A percentile compares a stretch with the other conserved stretches of the same genome.
Evolutionary conservation across 2,797 vertebrate species (phyloP).

Genomic region (Babyrousa celebensis): DNA sequence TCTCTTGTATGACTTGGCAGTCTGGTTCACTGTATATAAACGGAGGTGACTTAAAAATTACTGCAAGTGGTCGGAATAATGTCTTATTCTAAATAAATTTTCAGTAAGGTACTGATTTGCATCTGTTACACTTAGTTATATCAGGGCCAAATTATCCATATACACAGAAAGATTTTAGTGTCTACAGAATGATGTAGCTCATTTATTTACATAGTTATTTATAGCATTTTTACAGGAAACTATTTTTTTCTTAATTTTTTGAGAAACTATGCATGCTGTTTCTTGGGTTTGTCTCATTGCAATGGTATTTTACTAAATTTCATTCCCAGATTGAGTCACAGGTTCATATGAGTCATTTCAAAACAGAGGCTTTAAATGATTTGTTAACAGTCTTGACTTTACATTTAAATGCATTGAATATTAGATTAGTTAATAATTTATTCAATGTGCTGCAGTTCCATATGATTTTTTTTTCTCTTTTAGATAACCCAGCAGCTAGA

Average conservation of each 20-base stretch:
- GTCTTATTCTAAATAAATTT: not conserved
- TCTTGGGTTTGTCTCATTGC: not conserved
- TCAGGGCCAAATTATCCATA: not conserved
- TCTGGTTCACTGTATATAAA: slow-evolving; percentile 9
- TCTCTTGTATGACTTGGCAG: not conserved
- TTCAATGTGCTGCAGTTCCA: not conserved
- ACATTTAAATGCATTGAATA: slow-evolving; percentile 23
- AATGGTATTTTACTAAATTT: slow-evolving; percentile 39
- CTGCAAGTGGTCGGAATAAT: not conserved
- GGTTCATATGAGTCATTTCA: slow-evolving; percentile 15
- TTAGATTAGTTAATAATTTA: slow-evolving; percentile 26
- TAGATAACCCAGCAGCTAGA: slow-evolving; percentile 99
- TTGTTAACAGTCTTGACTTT: slow-evolving; percentile 16
- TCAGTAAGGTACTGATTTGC: not conserved
- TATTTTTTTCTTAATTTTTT: slow-evolving; percentile 15
- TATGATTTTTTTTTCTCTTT: slow-evolving; percentile 53
- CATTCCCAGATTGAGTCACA: not conserved
- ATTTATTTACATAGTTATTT: slow-evolving; percentile 12
- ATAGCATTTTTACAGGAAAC: not conserved
- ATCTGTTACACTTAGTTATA: not conserved
- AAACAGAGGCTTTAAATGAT: not conserved
- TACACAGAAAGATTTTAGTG: not conserved
- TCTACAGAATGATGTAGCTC: not conserved
- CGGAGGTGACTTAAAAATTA: not conserved
- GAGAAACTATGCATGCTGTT: not conserved